Evolutionary conservation across 2,113 vertebrate species (phyloP).

Genomic region (Dendrocopos noguchii): DNA sequence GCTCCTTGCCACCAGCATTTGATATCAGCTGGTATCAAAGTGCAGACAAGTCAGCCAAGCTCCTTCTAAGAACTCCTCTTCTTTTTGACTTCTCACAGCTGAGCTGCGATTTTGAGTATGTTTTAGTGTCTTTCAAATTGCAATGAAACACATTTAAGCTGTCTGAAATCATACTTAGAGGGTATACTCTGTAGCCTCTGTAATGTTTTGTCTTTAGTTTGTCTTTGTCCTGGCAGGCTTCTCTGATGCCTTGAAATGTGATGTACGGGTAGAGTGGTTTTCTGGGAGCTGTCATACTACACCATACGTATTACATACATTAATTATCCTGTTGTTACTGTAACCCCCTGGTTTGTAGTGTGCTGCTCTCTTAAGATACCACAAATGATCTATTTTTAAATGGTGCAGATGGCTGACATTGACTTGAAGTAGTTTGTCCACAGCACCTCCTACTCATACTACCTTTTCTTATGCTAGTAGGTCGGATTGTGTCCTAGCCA

Average conservation of each 20-base stretch:
- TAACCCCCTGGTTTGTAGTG: neutral
- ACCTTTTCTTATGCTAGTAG: neutral
- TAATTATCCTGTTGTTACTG: neutral
- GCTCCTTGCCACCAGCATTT: too few species aligned
- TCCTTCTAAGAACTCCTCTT: neutral
- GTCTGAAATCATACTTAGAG: neutral
- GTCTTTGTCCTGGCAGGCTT: neutral
- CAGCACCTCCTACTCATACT: neutral
- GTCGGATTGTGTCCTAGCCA: neutral
- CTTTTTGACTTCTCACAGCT: neutral
- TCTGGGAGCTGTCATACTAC: neutral
- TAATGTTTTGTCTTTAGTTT: neutral
- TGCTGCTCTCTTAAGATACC: neutral
- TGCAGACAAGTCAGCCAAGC: neutral
- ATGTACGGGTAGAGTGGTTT: neutral
- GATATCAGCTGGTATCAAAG: neutral
- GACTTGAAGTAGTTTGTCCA: neutral
- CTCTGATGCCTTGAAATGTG: neutral
- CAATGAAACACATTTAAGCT: neutral
- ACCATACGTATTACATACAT: neutral
- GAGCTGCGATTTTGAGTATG: neutral
- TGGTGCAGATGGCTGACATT: neutral
- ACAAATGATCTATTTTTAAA: neutral
- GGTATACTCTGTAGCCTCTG: neutral
- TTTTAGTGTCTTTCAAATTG: neutral